Evolutionary conservation across 2,113 vertebrate genomes (phyloP).

Genomic region (Calonectris borealis): DNA sequence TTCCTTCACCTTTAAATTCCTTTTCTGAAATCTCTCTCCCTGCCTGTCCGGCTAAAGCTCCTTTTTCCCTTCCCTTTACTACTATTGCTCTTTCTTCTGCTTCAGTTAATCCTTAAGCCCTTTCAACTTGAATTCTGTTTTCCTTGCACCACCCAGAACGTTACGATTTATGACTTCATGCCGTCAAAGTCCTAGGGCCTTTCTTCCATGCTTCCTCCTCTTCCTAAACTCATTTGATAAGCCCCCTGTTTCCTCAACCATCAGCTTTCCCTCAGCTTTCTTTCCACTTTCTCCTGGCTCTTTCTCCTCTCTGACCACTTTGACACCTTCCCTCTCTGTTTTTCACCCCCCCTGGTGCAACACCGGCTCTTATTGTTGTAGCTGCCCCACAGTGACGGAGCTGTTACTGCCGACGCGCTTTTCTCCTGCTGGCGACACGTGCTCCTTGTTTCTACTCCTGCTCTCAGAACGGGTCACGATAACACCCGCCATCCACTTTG

Average conservation of each 20-base stretch:
- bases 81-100: background rate
- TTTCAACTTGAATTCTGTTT: background rate
- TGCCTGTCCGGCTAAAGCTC: background rate
- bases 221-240: background rate
- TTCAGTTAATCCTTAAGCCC: background rate
- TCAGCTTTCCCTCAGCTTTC: background rate
- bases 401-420: accelerated
- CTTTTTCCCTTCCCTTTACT: background rate
- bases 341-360: background rate
- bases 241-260: background rate
- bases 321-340: background rate
- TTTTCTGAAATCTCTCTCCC: background rate
- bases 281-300: background rate
- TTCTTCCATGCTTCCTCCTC: background rate
- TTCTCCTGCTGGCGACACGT: background rate
- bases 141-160: background rate
- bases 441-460: background rate
- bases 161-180: background rate
- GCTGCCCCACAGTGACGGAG: accelerated
- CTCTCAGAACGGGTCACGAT: accelerated
- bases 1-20: background rate
- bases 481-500: background rate
- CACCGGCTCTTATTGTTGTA: background rate
- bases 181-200: background rate
- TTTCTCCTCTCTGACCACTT: background rate